Evolutionary conservation across 1,140 invertebrate species (phyloP).

Genomic region (Campoletis sonorensis): DNA sequence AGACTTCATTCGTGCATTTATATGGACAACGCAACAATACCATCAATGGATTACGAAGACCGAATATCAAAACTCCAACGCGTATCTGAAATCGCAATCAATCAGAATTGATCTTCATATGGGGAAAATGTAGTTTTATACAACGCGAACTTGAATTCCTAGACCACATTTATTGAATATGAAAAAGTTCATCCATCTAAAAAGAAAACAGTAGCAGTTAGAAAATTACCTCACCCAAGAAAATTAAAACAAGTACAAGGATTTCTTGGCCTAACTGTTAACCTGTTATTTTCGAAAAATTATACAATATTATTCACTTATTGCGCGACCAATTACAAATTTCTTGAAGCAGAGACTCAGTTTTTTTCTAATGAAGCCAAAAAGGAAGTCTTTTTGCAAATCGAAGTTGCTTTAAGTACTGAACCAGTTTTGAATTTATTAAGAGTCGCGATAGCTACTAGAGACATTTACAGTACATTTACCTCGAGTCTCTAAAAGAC

Average conservation of each 20-base stretch:
- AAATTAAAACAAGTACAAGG: background rate
- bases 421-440: background rate
- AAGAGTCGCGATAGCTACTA: no score
- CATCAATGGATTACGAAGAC: background rate
- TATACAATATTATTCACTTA: background rate
- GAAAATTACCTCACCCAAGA: background rate
- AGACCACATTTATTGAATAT: background rate
- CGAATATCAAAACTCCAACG: background rate
- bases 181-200: background rate
- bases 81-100: background rate
- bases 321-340: background rate
- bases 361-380: background rate
- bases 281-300: background rate
- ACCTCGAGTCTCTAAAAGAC: no score
- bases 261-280: background rate
- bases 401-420: background rate
- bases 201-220: background rate
- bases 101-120: background rate
- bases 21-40: slow-evolving; percentile 6
- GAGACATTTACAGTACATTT: no score
- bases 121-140: background rate
- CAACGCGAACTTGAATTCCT: background rate
- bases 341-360: no score
- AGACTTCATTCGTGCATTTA: slow-evolving; percentile 29
- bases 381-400: background rate